phyloP scores from a whole-genome alignment of 2,888 invertebrate species.

The Leptinotarsa juncta region DNA sequence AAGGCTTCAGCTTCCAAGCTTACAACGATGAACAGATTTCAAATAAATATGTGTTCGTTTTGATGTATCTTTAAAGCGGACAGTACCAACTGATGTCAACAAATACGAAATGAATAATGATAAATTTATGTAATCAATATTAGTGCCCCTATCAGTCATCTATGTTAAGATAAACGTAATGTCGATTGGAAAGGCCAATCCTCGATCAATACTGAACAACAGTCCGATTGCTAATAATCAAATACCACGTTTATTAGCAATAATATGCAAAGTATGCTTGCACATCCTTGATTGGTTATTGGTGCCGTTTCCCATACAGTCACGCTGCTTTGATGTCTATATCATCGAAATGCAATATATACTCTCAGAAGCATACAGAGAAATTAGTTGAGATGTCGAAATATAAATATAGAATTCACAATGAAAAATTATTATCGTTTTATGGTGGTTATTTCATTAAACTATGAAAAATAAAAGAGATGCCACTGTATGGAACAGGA shows the following conservation, averaged over 20 bases:
- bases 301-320: neutral
- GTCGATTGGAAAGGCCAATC: constrained; percentile 26
- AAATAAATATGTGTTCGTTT: too few species aligned
- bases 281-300: constrained; percentile 6
- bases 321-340: constrained; percentile 7
- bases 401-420: too few species aligned
- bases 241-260: constrained; percentile 8
- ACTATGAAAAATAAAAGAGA: too few species aligned
- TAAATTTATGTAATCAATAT: constrained; percentile 31
- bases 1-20: too few species aligned
- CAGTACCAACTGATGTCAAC: neutral
- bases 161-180: constrained; percentile 29
- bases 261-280: constrained; percentile 17
- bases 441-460: too few species aligned
- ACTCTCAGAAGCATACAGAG: neutral
- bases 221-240: constrained; percentile 14
- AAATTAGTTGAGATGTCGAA: neutral
- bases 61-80: neutral
- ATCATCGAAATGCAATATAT: neutral
- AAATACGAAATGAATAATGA: constrained; percentile 19
- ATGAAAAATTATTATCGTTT: too few species aligned
- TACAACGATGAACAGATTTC: too few species aligned
- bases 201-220: constrained; percentile 15
- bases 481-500: too few species aligned
- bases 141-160: constrained; percentile 18